Base-by-base conservation (phyloP, 1,140 invertebrate genomes). In the Philotrypesis tridentata region DNA sequence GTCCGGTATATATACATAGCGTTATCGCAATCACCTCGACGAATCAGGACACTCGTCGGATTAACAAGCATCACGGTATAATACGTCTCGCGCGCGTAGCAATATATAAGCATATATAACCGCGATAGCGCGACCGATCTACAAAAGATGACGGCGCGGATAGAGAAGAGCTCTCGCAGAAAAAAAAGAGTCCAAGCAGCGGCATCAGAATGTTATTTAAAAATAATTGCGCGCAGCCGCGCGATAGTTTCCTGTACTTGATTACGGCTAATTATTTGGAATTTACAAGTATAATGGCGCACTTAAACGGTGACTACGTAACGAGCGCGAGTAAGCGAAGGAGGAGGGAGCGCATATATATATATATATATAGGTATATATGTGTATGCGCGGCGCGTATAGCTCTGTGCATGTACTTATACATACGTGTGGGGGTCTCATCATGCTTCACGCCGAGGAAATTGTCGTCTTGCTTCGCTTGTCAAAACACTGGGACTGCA, bases 261-360 rank as follows among this genome's bases (percentile, higher is more conserved):
- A 90, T 92, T 91, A 90, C 89, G 86, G 89, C 87, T 92, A 91
- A 91, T 92, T 92, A 89, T 91, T 91, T 86, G 84, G 83, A 88
- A 92, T 92, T 91, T 91, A 90, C 89, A 91, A 92, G 91, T 92
- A 91, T 91, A 91, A 91, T 91, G 83, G 86, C 84, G 83, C 87
- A 87, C 84, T 89, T 89, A 89, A 90, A 89, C 86, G 88, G 84
- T 77, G 87, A 85, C 88, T 89, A 89, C 89, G 85, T 89, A 90
- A 91, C 87, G 85, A 86, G 85, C 87, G 84, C 85, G 82, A 72
- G 21, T 31, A 68, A 29, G 63, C 29, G 27, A 25, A 61, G 17
- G 33, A 71, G 61, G 48, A 72, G 67, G 33, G 72, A 25, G 31
- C 17, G 68, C 14, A 11, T 11, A n/a, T n/a, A n/a, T n/a, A n/a